Base-by-base conservation (phyloP, 2,113 vertebrate genomes). In the Zeus faber region DNA sequence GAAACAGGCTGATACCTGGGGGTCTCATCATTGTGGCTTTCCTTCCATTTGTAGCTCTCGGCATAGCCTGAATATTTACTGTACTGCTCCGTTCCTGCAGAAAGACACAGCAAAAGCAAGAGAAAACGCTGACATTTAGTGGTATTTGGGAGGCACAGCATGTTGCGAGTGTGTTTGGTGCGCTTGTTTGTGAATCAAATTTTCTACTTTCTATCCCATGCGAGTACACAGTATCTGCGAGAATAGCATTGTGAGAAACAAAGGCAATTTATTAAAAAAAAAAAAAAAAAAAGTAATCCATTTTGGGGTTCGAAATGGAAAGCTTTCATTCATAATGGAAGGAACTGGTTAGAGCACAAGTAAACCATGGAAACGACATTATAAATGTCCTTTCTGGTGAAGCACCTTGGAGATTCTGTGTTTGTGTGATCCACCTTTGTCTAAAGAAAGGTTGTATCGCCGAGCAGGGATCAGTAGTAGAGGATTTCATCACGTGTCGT, bases 51-150 rank as follows among this genome's bases (percentile, higher is more conserved):
- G 62, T 95, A 98, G 2, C 88, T 93, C 67, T 98, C 96, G 31
- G 94, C 91, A 71, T 98, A 98, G 72, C 97, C 97, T n/a, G 86
- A 89, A 59, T 98, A 98, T 67, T 92, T 91, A 85, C 96, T 98
- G 84, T 94, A 99, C 80, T 94, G 95, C 73, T 99, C 95, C 9
- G 93, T 88, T 70, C 97, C 96, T 99, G 57, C 21, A 70, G 9
- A 37, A 44, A 18, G 29, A 54, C 22, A 66, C 5, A 49, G 55
- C 61, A 61, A 3, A 49, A 35, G 11, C 56, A 8, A 45, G 23
- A 45, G 11, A 50, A 21, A 62, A 43, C 24, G 27, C 47, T 4
- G 5, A 26, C 24, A 58, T 67, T 40, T 81, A 21, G 62, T 18
- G 29, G 44, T 46, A 60, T 59, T 69, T 54, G 49, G 16, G 58